A percentile compares a stretch with the other conserved stretches of the same genome.
Evolutionary conservation across 2,797 vertebrate genomes (phyloP).

Genomic region (Gambusia yucatana): DNA sequence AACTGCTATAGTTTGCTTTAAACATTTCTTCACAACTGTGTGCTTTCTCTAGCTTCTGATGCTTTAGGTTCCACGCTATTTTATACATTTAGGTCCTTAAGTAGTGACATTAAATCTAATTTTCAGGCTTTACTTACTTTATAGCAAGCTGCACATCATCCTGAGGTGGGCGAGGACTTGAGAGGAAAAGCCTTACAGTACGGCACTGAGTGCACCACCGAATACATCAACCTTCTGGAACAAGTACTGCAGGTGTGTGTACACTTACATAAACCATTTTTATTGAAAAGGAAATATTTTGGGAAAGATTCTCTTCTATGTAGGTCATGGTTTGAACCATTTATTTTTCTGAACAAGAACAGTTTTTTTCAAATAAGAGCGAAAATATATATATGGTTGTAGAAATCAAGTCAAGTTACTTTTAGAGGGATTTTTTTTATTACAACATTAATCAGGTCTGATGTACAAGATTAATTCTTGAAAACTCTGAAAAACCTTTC

Average conservation of each 20-base stretch:
- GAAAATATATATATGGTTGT: neutral
- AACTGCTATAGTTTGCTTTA: neutral
- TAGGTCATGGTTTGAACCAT: neutral
- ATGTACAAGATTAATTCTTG: neutral
- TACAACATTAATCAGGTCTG: neutral
- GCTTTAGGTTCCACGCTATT: neutral
- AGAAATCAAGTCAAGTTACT: neutral
- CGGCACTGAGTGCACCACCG: constrained; percentile 89
- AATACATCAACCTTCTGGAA: constrained; percentile 92
- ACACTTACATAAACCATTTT: neutral
- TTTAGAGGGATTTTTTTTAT: neutral
- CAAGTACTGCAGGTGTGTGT: constrained; percentile 88
- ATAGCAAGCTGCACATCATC: constrained; percentile 93
- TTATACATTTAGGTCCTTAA: neutral
- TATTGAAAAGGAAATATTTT: neutral
- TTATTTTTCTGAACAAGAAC: neutral
- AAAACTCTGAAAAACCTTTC: neutral
- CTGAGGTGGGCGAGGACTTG: constrained; percentile 89
- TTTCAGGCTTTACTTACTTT: constrained; percentile 19
- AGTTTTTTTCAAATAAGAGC: neutral
- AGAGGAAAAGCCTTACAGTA: constrained; percentile 87
- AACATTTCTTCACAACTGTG: neutral
- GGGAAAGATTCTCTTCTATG: neutral
- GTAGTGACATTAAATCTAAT: neutral
- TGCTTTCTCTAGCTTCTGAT: neutral